Conservation (phyloP, 2,797 vertebrate genomes). For the Sebastes matsubarae region DNA sequence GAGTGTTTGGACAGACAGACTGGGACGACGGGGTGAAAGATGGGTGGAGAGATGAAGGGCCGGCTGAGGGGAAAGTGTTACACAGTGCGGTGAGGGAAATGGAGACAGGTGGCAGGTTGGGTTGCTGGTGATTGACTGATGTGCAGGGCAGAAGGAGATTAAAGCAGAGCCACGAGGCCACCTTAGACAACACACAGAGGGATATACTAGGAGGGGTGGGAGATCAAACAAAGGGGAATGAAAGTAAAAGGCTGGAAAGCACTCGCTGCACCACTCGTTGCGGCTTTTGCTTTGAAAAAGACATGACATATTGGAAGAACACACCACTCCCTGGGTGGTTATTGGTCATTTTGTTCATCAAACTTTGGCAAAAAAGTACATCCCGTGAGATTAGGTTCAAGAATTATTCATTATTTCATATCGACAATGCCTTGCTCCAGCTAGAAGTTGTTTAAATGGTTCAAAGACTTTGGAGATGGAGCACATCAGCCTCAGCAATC, state of each 20-base stretch:
- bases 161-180: constrained; percentile 62
- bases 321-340: neutral
- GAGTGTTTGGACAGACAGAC: neutral
- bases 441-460: neutral
- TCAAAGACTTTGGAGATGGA: neutral
- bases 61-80: constrained; percentile 54
- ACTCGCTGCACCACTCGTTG: neutral
- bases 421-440: neutral
- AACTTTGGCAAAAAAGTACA: neutral
- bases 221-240: constrained; percentile 8
- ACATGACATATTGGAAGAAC: neutral
- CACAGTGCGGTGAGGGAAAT: constrained; percentile 21
- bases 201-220: neutral
- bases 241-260: neutral
- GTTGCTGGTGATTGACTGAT: constrained; percentile 66
- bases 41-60: constrained; percentile 37
- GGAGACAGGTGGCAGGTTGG: constrained; percentile 60
- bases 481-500: neutral
- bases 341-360: neutral
- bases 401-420: neutral
- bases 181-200: constrained; percentile 39
- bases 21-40: constrained; percentile 12
- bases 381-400: neutral
- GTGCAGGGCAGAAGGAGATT: constrained; percentile 65
- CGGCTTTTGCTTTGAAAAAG: neutral